Base-by-base conservation (phyloP, 2,797 vertebrate genomes). In the Mormyrops boulengeri region DNA sequence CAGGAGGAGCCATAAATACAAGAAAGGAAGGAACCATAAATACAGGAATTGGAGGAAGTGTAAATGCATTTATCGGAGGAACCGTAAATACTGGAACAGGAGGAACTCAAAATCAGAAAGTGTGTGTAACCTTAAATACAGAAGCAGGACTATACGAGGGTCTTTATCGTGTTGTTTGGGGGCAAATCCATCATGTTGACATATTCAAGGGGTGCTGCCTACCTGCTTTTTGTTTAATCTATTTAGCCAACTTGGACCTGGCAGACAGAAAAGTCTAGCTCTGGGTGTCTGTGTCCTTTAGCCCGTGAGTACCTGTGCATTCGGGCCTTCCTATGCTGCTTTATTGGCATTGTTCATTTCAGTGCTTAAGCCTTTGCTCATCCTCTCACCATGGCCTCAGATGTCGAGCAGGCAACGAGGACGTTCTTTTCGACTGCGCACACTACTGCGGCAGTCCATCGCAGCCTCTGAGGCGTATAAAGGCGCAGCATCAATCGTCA, bases 401-500 rank as follows among this genome's bases (percentile, higher is more conserved):
- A 50, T 47, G 80, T 85, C 0, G 1, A 50, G 41, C 8, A 50
- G 19, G 8, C 14, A 41, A 22, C 8, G 3, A 17, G 11, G 17
- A 34, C 2, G 41, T 19, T 19, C 19, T 49, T 84, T 84, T 6
- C 38, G 1, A 49, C 77, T 2, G 2, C 2, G 0, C 4, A 19
- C 41, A 82, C 19, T n/a, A 60, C 89, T 50, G 86, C 50, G 11
- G 66, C 44, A 57, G 85, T 89, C 69, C 47, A 85, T 11, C 6
- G 49, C 26, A 38, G 53, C 90, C 88, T 91, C 66, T 89, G 89
- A 87, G 77, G 88, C 34, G 41, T 38, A 47, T 30, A 6, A 88
- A 89, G 62, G 90, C 88, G 30, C 0, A 8, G 14, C 91, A 92
- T 94, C 91, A 92, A 94, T 93, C 91, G 89, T 69, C 85, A 57